Conservation (phyloP, 2,888 invertebrate species). For the Caenorhabditis zanzibari region DNA sequence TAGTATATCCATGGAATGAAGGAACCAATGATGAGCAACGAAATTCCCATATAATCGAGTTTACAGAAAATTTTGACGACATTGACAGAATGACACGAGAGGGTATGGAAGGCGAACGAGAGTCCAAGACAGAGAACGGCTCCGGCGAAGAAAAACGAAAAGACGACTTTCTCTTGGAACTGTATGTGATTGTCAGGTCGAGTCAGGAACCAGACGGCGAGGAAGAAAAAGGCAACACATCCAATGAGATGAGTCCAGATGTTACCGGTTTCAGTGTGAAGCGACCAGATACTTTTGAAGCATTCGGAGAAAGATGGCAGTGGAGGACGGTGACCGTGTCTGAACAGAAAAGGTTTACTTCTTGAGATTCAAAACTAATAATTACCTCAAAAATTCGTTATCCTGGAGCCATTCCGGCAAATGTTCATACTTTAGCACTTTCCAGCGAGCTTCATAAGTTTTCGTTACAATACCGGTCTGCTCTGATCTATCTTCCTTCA, state of each 20-base stretch:
- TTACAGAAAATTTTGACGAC: constrained; percentile 98
- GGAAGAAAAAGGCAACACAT: constrained; percentile 86
- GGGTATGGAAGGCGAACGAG: constrained; percentile 97
- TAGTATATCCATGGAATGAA: constrained; percentile 99
- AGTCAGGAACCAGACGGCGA: constrained; percentile 91
- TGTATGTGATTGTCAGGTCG: constrained; percentile 90
- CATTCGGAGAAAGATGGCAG: constrained; percentile 97
- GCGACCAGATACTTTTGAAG: constrained; percentile 96
- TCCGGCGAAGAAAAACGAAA: constrained; percentile 96
- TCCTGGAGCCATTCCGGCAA: constrained; percentile 95
- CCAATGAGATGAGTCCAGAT: constrained; percentile 97
- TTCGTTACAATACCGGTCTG: constrained; percentile 77
- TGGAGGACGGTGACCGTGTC: constrained; percentile 93
- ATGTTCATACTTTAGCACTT: constrained; percentile 87
- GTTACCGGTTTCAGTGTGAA: constrained; percentile 99
- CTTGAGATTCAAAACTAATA: not conserved
- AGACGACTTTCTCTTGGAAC: constrained; percentile 92
- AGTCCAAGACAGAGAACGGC: constrained; percentile 97
- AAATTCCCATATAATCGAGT: constrained; percentile 98
- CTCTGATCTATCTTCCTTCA: constrained; percentile 76
- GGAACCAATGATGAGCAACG: constrained; percentile 97
- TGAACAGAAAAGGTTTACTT: constrained; percentile 12
- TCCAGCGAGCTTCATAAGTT: constrained; percentile 80
- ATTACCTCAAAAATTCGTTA: constrained; percentile 80
- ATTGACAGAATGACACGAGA: constrained; percentile 98